Percentiles rank a stretch among this genome's conserved stretches.
phyloP scores from a whole-genome alignment of 2,888 invertebrate genomes.

The Plagodis dolabraria region DNA sequence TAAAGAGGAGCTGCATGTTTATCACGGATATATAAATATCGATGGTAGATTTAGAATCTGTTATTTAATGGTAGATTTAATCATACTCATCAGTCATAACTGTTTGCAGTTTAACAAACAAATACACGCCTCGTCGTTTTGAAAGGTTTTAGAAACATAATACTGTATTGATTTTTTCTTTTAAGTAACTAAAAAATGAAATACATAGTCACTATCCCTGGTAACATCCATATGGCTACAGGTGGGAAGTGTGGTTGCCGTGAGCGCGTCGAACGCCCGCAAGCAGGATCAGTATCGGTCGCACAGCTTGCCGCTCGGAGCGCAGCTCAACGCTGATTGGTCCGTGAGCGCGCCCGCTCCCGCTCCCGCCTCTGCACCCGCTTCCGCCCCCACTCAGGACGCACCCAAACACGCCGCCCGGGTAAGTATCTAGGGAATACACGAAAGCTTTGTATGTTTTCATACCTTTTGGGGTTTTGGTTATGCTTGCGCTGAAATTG shows the following conservation, averaged over 20 bases:
- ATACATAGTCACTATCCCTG: too few relatives aligned
- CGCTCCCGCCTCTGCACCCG: constrained; percentile 35
- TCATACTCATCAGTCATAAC: too few relatives aligned
- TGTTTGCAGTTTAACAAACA: too few relatives aligned
- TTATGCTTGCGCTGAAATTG: background rate
- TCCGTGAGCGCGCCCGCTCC: constrained; percentile 50
- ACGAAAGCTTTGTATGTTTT: constrained; percentile 2
- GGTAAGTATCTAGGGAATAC: constrained; percentile 46
- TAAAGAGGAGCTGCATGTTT: too few relatives aligned
- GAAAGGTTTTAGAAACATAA: too few relatives aligned
- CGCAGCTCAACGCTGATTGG: constrained; percentile 81
- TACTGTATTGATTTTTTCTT: too few relatives aligned
- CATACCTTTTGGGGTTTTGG: background rate
- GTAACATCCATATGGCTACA: constrained; percentile 14
- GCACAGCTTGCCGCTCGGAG: constrained; percentile 86
- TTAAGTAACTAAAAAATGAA: too few relatives aligned
- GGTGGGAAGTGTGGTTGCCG: constrained; percentile 33
- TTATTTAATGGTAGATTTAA: too few relatives aligned
- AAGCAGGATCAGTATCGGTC: constrained; percentile 85
- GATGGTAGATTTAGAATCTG: too few relatives aligned
- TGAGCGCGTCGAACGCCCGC: constrained; percentile 34
- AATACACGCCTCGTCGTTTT: too few relatives aligned
- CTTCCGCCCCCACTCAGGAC: constrained; percentile 45
- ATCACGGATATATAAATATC: too few relatives aligned
- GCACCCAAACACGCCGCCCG: constrained; percentile 64